Evolutionary conservation across 30 jellyfish, hydroid and myxozoan species (phyloP), one percentile per base, ranked within the genome.

Genomic region (Aurelia sp.): DNA sequence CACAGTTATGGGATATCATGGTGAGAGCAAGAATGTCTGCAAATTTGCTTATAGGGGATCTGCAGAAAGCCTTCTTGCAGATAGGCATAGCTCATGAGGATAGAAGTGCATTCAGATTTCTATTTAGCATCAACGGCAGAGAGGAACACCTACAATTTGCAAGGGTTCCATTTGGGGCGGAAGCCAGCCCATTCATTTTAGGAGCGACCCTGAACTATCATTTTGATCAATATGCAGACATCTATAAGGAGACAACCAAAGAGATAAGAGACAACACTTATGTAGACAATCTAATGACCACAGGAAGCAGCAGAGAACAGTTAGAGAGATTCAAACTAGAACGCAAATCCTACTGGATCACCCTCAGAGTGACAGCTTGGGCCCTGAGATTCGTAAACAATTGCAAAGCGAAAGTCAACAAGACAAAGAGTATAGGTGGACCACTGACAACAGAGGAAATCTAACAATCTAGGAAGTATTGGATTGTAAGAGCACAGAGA

Each of bases 141-240:
- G 89, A 78, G 69, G 79, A 61, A 68, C 89, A 78, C 27, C 66
- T 79, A 62, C 84, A 90, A 57, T 89, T 79, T 73, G 30, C 97
- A 66, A 80, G 93, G 64, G 89, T 69, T 22, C 85, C 79, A 17
- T 79, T 89, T 80, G 90, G 94, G 18, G 83, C 74, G 13, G 89
- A 66, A 33, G 86, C 59, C 62, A 58, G 86, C 35, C 97, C 94
- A 58, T 80, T 89, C 81, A 53, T 80, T 27, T 60, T 73, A 57
- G 86, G 86, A 74, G 86, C 86, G 31, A 63, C 77, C 20, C 71
- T 62, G 58, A 78, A 60, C 47, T 61, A 80, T 44, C 94, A 89
- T 65, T 33, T 89, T 50, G 88, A 87, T n/a, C 65, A 63, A 53
- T 41, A 47, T 55, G 50, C n/a, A 67, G 82, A 75, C 68, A 75